These are phyloP conservation scores for Lasioglossum villosulum DNA, from an alignment of 2,888 invertebrate species.

Conservation along the genomic window DNA sequence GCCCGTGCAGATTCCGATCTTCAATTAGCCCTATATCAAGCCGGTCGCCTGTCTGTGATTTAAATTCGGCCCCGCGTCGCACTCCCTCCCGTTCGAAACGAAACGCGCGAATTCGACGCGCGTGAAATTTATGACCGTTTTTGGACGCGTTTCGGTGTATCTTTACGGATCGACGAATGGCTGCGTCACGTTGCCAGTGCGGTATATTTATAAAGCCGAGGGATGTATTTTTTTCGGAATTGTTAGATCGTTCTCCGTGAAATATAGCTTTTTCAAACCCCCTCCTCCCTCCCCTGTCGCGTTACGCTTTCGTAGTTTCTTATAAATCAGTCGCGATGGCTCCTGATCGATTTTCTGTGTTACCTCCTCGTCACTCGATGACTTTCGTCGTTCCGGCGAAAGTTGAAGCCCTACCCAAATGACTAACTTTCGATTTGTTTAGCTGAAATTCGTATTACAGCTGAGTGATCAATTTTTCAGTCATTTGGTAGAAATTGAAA, in stretches of 20 bases:
- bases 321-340: background rate
- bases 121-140: constrained; percentile 46
- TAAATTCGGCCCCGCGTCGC: constrained; percentile 32
- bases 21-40: constrained; percentile 84
- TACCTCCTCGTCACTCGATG: background rate
- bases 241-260: background rate
- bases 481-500: background rate
- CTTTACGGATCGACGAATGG: constrained; percentile 36
- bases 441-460: background rate
- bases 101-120: constrained; percentile 49
- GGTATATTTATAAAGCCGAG: constrained; percentile 18
- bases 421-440: background rate
- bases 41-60: constrained; percentile 44
- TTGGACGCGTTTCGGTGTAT: constrained; percentile 4
- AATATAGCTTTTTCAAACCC: background rate
- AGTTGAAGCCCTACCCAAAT: background rate
- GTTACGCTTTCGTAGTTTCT: background rate
- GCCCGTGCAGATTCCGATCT: constrained; percentile 80
- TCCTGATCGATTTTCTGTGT: background rate
- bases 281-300: background rate
- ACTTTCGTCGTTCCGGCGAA: background rate
- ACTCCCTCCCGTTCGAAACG: background rate
- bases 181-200: background rate
- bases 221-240: constrained; percentile 15
- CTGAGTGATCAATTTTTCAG: background rate